Percentiles rank a stretch among this genome's conserved stretches.
phyloP scores from a whole-genome alignment of 2,888 invertebrate species.

The Acronicta aceris region DNA sequence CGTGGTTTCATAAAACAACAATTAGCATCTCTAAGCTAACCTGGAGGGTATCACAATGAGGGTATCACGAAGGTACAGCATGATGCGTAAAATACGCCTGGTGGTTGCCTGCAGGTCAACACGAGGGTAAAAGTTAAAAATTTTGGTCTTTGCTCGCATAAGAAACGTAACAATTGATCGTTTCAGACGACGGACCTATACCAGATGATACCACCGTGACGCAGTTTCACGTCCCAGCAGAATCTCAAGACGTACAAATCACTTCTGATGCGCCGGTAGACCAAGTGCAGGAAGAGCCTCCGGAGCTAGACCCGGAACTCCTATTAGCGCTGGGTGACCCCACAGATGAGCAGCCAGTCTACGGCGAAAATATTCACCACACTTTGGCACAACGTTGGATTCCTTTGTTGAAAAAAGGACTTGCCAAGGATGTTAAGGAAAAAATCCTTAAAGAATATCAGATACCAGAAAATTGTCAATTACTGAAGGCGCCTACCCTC shows the following conservation, averaged over 20 bases:
- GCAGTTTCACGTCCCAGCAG: background rate
- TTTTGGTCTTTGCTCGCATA: constrained; percentile 1
- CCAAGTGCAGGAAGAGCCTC: background rate
- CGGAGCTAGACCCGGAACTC: constrained; percentile 5
- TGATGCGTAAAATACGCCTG: constrained; percentile 9
- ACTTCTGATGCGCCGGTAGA: background rate
- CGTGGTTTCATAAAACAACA: background rate
- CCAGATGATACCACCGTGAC: constrained; percentile 1
- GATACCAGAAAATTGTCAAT: constrained; percentile 2
- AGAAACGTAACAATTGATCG: constrained; percentile 4
- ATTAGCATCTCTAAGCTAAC: constrained; percentile 14
- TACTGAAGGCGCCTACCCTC: background rate
- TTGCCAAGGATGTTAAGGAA: background rate
- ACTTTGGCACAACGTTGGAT: constrained; percentile 6
- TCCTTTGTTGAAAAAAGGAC: constrained; percentile 6
- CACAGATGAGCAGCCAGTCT: background rate
- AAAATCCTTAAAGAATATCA: constrained; percentile 1
- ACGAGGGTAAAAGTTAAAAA: background rate
- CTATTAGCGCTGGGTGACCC: constrained; percentile 4
- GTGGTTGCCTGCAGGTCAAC: constrained; percentile 9
- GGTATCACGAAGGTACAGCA: constrained; percentile 15
- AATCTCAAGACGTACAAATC: background rate
- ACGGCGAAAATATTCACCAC: constrained; percentile 3
- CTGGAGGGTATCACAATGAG: constrained; percentile 15
- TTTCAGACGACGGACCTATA: constrained; percentile 8